Evolutionary conservation across 2,888 invertebrate species (phyloP), one percentile per base, ranked within the genome.

Genomic region (Melanophora roralis): DNA sequence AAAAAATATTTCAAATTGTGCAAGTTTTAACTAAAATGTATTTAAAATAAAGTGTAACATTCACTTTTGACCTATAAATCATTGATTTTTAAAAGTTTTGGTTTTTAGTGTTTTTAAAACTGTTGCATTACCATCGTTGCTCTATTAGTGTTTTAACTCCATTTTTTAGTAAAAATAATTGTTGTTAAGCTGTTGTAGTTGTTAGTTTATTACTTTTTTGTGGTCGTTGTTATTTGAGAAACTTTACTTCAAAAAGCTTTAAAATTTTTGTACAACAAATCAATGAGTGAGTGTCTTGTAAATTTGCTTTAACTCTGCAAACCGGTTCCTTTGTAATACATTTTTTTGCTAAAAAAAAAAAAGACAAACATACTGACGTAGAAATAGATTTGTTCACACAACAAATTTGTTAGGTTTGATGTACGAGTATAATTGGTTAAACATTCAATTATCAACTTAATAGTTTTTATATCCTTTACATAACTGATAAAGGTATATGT

Each of bases 31-130:
- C n/a, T n/a, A n/a, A n/a, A n/a, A 51, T 43, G 43, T 9, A 23
- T 23, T 3, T 3, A 27, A 27, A 62, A 47, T 16, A 51, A 32
- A 14, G 14, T 62, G 62, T 64, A 67, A 87, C 88, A 86, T 86
- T 89, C 89, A 87, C 88, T 89, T 89, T 87, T 89, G 89, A 89
- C 88, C 88, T 86, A 89, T 87, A 88, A 89, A 85, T 82, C 8
- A 49, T 59, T 34, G 49, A 71, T 45, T 67, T 62, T 36, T 45
- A 57, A 65, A 40, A 34, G 43, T 16, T 51, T 4, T 40, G 21
- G 3, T 27, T 27, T 47, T 62, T 6, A 27, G 40, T 45, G 55
- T 32, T 51, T 69, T 51, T 47, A 51, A 57, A 59, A 53, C 16
- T 64, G 27, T 49, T 59, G 49, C 19, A 23, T 57, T n/a, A 36